Conservation (phyloP, 1,140 invertebrate genomes). For the Pararge aegeria region DNA sequence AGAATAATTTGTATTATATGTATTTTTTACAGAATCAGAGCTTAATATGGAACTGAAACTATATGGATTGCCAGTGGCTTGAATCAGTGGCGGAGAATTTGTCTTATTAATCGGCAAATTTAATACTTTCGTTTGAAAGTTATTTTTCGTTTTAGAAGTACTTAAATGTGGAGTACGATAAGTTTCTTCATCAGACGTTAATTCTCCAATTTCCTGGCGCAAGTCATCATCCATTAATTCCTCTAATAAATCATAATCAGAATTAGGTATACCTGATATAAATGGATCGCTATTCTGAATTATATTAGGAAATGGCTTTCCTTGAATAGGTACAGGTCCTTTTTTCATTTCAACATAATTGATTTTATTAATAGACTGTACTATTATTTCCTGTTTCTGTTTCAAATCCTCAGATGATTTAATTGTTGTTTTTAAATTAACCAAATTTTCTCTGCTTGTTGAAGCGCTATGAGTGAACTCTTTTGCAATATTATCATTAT, state of each 20-base stretch:
- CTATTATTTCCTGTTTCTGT: slow-evolving; percentile 1
- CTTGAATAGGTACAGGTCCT: not conserved
- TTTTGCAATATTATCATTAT: slow-evolving; percentile 2
- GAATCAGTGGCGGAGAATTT: not conserved
- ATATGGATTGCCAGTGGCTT: not conserved
- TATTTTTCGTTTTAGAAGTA: slow-evolving; percentile 14
- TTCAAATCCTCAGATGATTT: not conserved
- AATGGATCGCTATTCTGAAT: slow-evolving; percentile 45
- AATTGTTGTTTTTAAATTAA: not conserved
- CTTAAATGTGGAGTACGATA: slow-evolving; percentile 12
- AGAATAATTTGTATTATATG: not conserved
- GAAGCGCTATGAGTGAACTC: not conserved
- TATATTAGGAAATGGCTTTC: slow-evolving; percentile 16
- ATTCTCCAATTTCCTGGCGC: slow-evolving; percentile 66
- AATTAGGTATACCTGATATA: slow-evolving; percentile 55
- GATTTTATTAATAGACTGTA: not conserved
- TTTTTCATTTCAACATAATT: slow-evolving; percentile 10
- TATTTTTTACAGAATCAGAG: not conserved
- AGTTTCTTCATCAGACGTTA: slow-evolving; percentile 60
- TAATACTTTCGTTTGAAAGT: not conserved
- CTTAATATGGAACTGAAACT: too few relatives aligned
- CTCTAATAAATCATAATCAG: slow-evolving; percentile 65
- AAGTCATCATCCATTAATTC: slow-evolving; percentile 71
- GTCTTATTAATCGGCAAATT: slow-evolving; percentile 1
- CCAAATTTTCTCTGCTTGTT: not conserved